Evolutionary conservation across 2,797 vertebrate species (phyloP), one percentile per base, ranked within the genome.

Genomic region (Centropyge bicolor): DNA sequence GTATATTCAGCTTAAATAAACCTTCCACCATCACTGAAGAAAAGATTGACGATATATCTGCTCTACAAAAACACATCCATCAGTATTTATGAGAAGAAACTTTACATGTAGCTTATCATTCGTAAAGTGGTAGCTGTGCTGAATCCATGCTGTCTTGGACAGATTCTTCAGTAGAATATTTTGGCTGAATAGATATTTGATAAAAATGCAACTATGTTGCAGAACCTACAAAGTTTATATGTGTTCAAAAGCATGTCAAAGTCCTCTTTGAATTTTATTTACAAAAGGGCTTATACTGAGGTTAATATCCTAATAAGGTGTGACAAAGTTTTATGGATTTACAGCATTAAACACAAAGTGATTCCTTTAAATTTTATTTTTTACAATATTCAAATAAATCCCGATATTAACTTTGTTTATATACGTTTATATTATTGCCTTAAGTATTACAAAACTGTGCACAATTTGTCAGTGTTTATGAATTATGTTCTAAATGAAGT

Each of bases 381-480:
- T 69, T 91, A 91, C 76, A 76, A 70, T 77, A 63, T 78, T 81
- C 65, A 74, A 86, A 84, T 43, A 77, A 76, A 75, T 88, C 75
- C 85, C 24, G 22, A 81, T 65, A 60, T 86, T 70, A 31, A 56
- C 12, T 84, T 86, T 77, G 60, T 89, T 90, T 89, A 54, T 85
- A 86, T 91, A 69, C 2, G 70, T 91, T 92, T 92, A 64, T 88
- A 86, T 90, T 78, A 89, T 93, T 92, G 92, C 90, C 93, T 93
- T 92, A 89, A 91, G 83, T 94, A 94, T 93, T 92, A 87, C 70
- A 78, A 89, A 88, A 88, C 89, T 88, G 88, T 89, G 91, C 89
- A 92, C 89, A 94, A 70, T 88, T 83, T 82, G 60, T 90, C 69
- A 86, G 83, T 88, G 85, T 93, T 91, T 82, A 68, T 69, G 73